Percentiles rank a stretch among this genome's conserved stretches.
Evolutionary conservation across 2,113 vertebrate species (phyloP).

Genomic region (Leptosomus discolor): DNA sequence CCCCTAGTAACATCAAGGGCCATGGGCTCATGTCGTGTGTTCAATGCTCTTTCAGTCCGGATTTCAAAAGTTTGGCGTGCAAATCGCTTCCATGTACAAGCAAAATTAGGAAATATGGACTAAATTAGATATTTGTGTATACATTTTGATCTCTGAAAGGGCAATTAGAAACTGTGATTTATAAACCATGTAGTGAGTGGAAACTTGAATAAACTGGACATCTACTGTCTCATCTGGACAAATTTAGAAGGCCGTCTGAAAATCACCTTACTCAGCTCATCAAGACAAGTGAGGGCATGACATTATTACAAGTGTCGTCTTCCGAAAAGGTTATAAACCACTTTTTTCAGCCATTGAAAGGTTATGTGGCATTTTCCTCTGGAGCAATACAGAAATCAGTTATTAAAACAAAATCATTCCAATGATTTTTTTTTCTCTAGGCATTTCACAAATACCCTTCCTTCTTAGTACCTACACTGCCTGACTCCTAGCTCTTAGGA

Average conservation of each 20-base stretch:
- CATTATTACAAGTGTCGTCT: not conserved
- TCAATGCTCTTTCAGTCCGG: not conserved
- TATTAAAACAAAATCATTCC: not conserved
- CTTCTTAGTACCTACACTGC: not conserved
- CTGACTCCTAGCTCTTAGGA: not conserved
- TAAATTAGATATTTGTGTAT: not conserved
- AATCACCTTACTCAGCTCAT: not conserved
- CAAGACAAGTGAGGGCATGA: not conserved
- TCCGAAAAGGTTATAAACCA: not conserved
- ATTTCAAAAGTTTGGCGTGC: not conserved
- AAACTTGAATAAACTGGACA: not conserved
- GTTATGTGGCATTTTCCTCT: not conserved
- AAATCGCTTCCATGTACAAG: not conserved
- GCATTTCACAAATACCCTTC: not conserved
- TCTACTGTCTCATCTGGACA: not conserved
- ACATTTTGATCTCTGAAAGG: not conserved
- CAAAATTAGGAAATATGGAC: not conserved
- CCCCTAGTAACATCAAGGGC: not conserved
- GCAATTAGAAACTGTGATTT: not conserved
- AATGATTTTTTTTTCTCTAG: not conserved
- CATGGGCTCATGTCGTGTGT: not conserved
- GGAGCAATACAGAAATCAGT: not conserved
- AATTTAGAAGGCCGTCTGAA: not conserved
- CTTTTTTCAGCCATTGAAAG: not conserved
- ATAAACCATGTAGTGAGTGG: not conserved